Conservation (phyloP, 2,113 vertebrate genomes). For the Apeltes quadracus region DNA sequence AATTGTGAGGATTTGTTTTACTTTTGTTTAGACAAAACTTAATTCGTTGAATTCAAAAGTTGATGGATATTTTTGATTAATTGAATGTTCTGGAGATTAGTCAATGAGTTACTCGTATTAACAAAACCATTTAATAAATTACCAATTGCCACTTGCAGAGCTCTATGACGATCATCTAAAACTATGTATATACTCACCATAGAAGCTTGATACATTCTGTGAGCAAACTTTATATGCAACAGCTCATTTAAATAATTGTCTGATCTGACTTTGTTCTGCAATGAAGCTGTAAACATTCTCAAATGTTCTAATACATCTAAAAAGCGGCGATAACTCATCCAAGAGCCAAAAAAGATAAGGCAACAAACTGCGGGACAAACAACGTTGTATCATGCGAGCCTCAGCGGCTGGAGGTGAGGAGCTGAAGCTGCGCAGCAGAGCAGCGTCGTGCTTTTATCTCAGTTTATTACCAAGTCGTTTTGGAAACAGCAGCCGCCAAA, state of each 20-base stretch:
- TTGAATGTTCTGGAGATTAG: not conserved
- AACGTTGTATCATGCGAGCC: not conserved
- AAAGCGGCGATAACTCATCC: conserved; percentile 10
- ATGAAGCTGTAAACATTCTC: conserved; percentile 49
- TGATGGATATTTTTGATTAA: not conserved
- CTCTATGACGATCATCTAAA: conserved; percentile 1
- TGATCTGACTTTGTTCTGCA: conserved; percentile 10
- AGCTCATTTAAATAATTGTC: not conserved
- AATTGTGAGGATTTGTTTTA: not conserved
- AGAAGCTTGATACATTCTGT: not conserved
- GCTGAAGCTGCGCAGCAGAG: conserved; percentile 13
- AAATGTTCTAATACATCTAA: conserved; percentile 31
- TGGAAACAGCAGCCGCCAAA: conserved; percentile 67
- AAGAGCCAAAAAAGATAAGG: conserved; percentile 19
- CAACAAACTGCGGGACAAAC: conserved; percentile 32
- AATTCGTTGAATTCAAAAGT: not conserved
- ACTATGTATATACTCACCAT: not conserved
- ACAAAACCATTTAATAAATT: not conserved
- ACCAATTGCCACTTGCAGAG: not conserved
- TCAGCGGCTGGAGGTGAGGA: conserved; percentile 14
- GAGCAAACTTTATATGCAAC: not conserved
- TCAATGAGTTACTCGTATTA: not conserved
- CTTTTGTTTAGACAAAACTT: not conserved
- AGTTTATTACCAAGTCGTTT: conserved; percentile 65
- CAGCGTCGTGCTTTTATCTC: conserved; percentile 49